Evolutionary conservation across 2,888 invertebrate genomes (phyloP).

Genomic region (Hydrotaea cyrtoneurina): DNA sequence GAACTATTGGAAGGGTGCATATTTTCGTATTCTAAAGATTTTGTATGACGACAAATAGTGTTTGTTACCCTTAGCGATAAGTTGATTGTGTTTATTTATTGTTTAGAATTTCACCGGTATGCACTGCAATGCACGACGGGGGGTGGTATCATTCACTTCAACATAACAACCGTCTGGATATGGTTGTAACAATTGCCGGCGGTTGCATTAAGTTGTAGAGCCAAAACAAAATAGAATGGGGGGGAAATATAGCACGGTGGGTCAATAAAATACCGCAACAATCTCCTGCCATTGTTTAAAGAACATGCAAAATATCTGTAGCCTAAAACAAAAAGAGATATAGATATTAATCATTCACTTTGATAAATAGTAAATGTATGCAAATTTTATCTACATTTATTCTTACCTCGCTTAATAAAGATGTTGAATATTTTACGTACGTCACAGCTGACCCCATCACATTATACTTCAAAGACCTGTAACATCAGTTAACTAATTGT

Average conservation of each 20-base stretch:
- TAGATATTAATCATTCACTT: too few species aligned
- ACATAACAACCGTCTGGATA: background rate
- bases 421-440: too few species aligned
- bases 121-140: background rate
- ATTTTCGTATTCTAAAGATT: constrained; percentile 15
- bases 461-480: too few species aligned
- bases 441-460: too few species aligned
- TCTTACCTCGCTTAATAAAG: too few species aligned
- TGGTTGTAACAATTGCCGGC: background rate
- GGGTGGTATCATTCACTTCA: background rate
- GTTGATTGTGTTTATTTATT: constrained; percentile 15
- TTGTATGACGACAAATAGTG: background rate
- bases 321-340: too few species aligned
- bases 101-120: background rate
- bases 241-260: background rate
- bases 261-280: background rate
- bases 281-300: too few species aligned
- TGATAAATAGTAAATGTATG: too few species aligned
- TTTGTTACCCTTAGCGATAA: constrained; percentile 30
- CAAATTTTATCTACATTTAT: too few species aligned
- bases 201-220: background rate
- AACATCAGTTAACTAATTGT: too few species aligned
- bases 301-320: too few species aligned
- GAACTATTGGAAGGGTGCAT: background rate
- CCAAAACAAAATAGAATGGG: background rate